Conservation (phyloP, 2,797 vertebrate genomes). For the Propithecus deckenii region DNA sequence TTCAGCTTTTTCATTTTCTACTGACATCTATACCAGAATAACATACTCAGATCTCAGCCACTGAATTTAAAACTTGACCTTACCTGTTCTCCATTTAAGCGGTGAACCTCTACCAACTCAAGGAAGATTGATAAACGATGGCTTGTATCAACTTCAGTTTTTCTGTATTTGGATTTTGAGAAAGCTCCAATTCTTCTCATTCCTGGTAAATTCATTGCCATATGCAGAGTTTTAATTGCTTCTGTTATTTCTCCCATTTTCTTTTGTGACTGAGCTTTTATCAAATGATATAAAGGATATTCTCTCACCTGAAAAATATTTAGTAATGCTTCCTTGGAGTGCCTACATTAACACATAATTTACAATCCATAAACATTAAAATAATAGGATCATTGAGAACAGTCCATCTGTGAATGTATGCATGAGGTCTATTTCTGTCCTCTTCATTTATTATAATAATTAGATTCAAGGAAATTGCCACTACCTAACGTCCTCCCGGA, state of each 20-base stretch:
- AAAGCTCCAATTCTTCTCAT: slow-evolving; percentile 87
- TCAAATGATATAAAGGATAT: slow-evolving; percentile 95
- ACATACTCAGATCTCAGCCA: background rate
- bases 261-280: slow-evolving; percentile 95
- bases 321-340: background rate
- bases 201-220: slow-evolving; percentile 95
- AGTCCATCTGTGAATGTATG: background rate
- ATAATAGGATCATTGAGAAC: background rate
- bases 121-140: slow-evolving; percentile 95
- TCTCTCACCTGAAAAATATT: slow-evolving; percentile 90
- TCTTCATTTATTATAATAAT: background rate
- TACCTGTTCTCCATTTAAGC: slow-evolving; percentile 95
- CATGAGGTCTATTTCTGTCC: background rate
- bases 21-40: background rate
- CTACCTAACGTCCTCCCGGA: background rate
- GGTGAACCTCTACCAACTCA: slow-evolving; percentile 94
- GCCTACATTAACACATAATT: background rate
- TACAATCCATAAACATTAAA: background rate
- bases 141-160: slow-evolving; percentile 88
- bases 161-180: slow-evolving; percentile 89
- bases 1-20: slow-evolving; percentile 42
- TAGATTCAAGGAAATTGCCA: background rate
- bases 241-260: slow-evolving; percentile 93
- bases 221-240: slow-evolving; percentile 95
- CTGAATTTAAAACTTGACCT: slow-evolving; percentile 42